Percentiles rank a stretch among this genome's conserved stretches.
Conservation (phyloP, 2,888 invertebrate genomes). For the Scaptomyza polygonia region DNA sequence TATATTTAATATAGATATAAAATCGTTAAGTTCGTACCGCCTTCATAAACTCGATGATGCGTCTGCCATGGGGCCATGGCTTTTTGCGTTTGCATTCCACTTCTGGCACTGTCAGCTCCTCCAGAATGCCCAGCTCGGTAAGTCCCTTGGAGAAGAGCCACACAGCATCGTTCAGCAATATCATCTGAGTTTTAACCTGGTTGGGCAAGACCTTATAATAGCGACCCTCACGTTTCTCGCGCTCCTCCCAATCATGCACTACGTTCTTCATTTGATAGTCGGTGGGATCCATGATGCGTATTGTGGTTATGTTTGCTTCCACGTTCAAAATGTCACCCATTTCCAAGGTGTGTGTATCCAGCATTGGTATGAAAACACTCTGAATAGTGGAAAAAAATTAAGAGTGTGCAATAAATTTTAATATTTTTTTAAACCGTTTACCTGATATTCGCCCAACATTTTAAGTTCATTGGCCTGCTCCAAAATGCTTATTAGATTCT, state of each 20-base stretch:
- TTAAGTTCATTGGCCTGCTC: constrained; percentile 92
- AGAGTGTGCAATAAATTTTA: no score
- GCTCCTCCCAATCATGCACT: constrained; percentile 84
- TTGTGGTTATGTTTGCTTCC: constrained; percentile 82
- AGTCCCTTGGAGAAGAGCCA: constrained; percentile 87
- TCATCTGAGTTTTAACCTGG: constrained; percentile 86
- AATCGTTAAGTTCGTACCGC: constrained; percentile 84
- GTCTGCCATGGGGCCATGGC: constrained; percentile 87
- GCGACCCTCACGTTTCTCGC: constrained; percentile 78
- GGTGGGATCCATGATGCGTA: constrained; percentile 83
- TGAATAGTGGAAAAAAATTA: no score
- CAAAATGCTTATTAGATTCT: constrained; percentile 88
- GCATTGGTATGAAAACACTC: constrained; percentile 86
- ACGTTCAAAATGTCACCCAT: constrained; percentile 85
- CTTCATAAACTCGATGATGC: constrained; percentile 88
- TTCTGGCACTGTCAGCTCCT: constrained; percentile 76
- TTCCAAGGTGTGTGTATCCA: constrained; percentile 84
- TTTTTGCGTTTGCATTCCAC: constrained; percentile 84
- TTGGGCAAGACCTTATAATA: constrained; percentile 74
- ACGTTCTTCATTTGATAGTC: constrained; percentile 83
- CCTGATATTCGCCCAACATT: constrained; percentile 92
- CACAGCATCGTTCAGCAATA: constrained; percentile 89
- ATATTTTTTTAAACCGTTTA: constrained; percentile 65
- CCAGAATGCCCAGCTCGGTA: constrained; percentile 81
- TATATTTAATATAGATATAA: constrained; percentile 13